A percentile compares a stretch with the other conserved stretches of the same genome.
Evolutionary conservation across 1,140 invertebrate species (phyloP).

Genomic region (Monomorium pharaonis): DNA sequence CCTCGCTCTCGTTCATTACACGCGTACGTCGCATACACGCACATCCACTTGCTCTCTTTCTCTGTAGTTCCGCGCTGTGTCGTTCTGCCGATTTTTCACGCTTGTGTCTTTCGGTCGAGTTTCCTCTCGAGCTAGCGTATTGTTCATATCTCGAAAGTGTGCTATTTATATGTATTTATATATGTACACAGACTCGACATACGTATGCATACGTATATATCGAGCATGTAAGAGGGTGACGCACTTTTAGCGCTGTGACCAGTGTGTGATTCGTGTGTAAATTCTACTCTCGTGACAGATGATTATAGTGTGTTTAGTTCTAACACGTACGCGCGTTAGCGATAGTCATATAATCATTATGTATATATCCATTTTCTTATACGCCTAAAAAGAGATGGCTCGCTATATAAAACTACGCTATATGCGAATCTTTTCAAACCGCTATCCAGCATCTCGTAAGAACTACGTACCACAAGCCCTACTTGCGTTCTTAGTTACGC

Average conservation of each 20-base stretch:
- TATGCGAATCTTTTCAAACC: slow-evolving; percentile 74
- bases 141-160: slow-evolving; percentile 49
- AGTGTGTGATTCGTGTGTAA: neutral
- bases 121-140: slow-evolving; percentile 44
- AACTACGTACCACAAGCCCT: slow-evolving; percentile 43
- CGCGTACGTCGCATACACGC: slow-evolving; percentile 29
- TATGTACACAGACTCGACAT: slow-evolving; percentile 51
- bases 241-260: slow-evolving; percentile 26
- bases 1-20: slow-evolving; percentile 54
- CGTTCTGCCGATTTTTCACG: neutral
- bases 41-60: slow-evolving; percentile 67
- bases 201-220: slow-evolving; percentile 10
- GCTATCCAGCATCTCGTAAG: slow-evolving; percentile 51
- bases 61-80: slow-evolving; percentile 58
- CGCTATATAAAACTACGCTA: slow-evolving; percentile 84
- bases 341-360: slow-evolving; percentile 77
- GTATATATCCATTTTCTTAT: slow-evolving; percentile 77
- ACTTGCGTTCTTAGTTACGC: neutral
- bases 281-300: slow-evolving; percentile 11
- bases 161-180: slow-evolving; percentile 40
- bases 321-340: slow-evolving; percentile 67
- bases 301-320: slow-evolving; percentile 66
- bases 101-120: slow-evolving; percentile 19
- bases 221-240: slow-evolving; percentile 38
- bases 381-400: slow-evolving; percentile 79